These are phyloP conservation scores for Acanthurus lineatus DNA, from an alignment of 2,797 vertebrate species.

Conservation along the genomic window DNA sequence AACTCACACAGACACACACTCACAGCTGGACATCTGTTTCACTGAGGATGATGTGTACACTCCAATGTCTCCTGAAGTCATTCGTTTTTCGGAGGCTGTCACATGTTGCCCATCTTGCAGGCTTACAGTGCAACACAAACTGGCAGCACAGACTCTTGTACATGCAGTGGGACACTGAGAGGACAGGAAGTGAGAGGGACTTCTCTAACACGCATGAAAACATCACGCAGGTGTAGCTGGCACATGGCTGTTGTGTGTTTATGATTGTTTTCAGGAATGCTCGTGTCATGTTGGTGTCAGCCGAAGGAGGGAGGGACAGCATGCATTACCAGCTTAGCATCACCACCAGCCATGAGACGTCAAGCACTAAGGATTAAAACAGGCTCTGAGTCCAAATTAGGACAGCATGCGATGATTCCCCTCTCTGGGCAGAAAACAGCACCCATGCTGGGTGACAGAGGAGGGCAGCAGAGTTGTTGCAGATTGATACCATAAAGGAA, in stretches of 20 bases:
- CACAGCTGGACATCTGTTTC: slow-evolving; percentile 57
- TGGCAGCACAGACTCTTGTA: slow-evolving; percentile 27
- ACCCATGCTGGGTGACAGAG: slow-evolving; percentile 63
- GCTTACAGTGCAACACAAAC: slow-evolving; percentile 33
- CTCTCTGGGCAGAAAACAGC: slow-evolving; percentile 57
- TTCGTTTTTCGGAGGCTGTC: slow-evolving; percentile 20
- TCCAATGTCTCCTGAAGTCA: slow-evolving; percentile 39
- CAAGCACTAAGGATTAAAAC: slow-evolving; percentile 72
- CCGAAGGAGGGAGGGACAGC: slow-evolving; percentile 35
- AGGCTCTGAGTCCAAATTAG: slow-evolving; percentile 71
- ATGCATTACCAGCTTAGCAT: slow-evolving; percentile 68
- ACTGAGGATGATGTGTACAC: slow-evolving; percentile 27
- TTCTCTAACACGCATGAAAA: slow-evolving; percentile 1
- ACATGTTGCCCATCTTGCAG: slow-evolving; percentile 16
- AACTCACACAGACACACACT: slow-evolving; percentile 31
- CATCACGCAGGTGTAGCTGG: slow-evolving; percentile 15
- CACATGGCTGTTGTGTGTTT: slow-evolving; percentile 7
- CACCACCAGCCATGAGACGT: slow-evolving; percentile 55
- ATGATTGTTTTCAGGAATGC: slow-evolving; percentile 46
- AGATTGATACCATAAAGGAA: slow-evolving; percentile 58
- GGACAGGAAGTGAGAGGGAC: slow-evolving; percentile 38
- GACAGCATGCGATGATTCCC: slow-evolving; percentile 65
- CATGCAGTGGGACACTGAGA: slow-evolving; percentile 15
- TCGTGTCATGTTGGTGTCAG: slow-evolving; percentile 45
- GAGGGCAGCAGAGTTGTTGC: slow-evolving; percentile 39